Conservation (phyloP, 2,797 vertebrate species). For the Acanthis flammea region DNA sequence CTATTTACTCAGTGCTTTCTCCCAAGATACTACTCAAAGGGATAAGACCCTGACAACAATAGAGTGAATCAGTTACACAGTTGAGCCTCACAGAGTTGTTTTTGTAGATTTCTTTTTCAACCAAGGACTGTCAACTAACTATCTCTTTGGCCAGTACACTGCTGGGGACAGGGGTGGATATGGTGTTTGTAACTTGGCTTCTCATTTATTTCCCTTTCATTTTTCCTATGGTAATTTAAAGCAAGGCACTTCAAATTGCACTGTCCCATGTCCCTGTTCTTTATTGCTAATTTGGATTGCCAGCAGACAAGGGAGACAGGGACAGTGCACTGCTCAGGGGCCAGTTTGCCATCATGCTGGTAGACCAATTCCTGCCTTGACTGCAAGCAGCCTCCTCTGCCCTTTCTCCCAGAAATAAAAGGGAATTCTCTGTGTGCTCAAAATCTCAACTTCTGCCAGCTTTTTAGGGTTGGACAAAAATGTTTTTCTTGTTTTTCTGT, state of each 20-base stretch:
- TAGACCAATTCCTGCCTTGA: not conserved
- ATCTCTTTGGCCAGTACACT: not conserved
- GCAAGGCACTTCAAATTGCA: not conserved
- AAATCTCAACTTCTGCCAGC: not conserved
- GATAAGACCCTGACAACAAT: not conserved
- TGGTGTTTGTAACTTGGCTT: not conserved
- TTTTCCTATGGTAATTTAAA: not conserved
- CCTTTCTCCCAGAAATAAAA: not conserved
- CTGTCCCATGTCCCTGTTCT: not conserved
- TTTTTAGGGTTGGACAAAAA: not conserved
- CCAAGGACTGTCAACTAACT: not conserved
- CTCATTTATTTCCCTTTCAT: not conserved
- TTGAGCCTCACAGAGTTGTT: not conserved
- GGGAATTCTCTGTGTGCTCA: not conserved
- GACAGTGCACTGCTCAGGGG: not conserved
- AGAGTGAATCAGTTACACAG: not conserved
- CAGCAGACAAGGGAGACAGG: not conserved
- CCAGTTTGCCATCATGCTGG: rapidly evolving
- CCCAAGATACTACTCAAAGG: not conserved
- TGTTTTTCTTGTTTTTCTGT: not conserved
- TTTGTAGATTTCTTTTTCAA: not conserved
- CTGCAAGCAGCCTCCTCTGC: not conserved
- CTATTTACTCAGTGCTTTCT: not conserved
- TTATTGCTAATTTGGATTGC: not conserved
- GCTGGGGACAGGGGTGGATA: not conserved